Evolutionary conservation across 1,140 invertebrate genomes (phyloP), one percentile per base, ranked within the genome.

Genomic region (Lepidurus arcticus): DNA sequence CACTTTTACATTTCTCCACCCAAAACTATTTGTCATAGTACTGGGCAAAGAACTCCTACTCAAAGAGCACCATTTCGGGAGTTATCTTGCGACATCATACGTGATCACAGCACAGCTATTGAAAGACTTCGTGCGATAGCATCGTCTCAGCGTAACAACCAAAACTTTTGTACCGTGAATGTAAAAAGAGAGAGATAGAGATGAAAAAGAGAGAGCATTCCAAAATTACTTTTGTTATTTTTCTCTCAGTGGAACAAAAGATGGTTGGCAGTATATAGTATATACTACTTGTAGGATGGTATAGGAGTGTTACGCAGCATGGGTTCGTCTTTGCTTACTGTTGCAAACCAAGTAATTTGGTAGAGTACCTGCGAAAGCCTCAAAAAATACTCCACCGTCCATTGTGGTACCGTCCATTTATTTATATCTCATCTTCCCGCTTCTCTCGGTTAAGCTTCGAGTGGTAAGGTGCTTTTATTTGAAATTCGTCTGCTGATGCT

Each of bases 281-380:
- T 34, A 34, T 34, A 34, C 34, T 16, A 16, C 53, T n/a, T 13
- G 53, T 65, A 65, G 16, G 8, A 65, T 65, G 53, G 53, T n/a
- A 65, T n/a, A 1, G 53, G 53, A 65, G 8, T 65, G 13, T 65
- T 13, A 65, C 21, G 53, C 6, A 65, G 53, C 53, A 21, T 65
- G 13, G 53, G 13, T 21, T 65, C 53, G 53, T 65, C 53, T 65
- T 65, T 16, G 13, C 53, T 65, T 16, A 65, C 53, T 21, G 53
- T 65, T 65, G 53, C 53, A 65, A 65, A 21, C 53, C 53, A 65
- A 65, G 53, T 65, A 65, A 65, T 65, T 65, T 65, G 21, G 9
- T 65, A n/a, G 53, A 65, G 53, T 65, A 65, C 53, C 21, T 65
- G 9, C 16, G 53, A 65, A 65, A 65, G n/a, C 16, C 21, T 65